Base-by-base conservation (phyloP, 2,113 vertebrate genomes). In the Hepsetus odoe region DNA sequence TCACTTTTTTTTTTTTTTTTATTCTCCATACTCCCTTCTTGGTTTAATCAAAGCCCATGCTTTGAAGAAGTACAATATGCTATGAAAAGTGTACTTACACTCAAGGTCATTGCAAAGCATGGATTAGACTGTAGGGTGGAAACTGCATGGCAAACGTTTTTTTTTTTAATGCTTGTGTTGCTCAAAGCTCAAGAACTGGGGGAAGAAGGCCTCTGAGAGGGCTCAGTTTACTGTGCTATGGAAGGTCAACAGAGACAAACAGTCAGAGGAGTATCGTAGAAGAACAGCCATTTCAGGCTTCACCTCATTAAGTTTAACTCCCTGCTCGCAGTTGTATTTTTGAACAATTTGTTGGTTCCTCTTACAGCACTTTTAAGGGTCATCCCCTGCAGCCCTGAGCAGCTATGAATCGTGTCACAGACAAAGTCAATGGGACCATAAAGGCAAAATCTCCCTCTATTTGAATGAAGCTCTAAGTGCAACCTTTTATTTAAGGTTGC, bases 271-370 rank as follows among this genome's bases (percentile, higher is more conserved):
- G 55, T 46, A 61, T 59, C 35, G 53, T 72, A 58, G 35, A 11
- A 61, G 40, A 40, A 53, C 28, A 69, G 68, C 56, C 40, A 79
- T 62, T 64, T 59, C 28, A 14, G 72, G 72, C 35, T n/a, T 74
- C 38, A 58, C 56, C 44, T 74, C 72, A 74, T 74, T 61, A 74
- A 74, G 56, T 74, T 78, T 78, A 26, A 69, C n/a, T 53, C 61
- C 68, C 40, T 66, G 64, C 64, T 70, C 8, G 66, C 28, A 33
- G 55, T 9, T 28, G 22, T 72, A 30, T 28, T 24, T 59, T 72
- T 58, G 18, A 58, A 59, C 14, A 22, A 33, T 44, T n/a, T 70
- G 38, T 59, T 71, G 71, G 26, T 12, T 32, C 61, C 38, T 13
- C 14, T 44, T 32, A 44, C 22, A 18, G 24, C 55, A 32, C n/a